phyloP scores from a whole-genome alignment of 2,888 invertebrate genomes.

The Hermaeophaga mercurialis region DNA sequence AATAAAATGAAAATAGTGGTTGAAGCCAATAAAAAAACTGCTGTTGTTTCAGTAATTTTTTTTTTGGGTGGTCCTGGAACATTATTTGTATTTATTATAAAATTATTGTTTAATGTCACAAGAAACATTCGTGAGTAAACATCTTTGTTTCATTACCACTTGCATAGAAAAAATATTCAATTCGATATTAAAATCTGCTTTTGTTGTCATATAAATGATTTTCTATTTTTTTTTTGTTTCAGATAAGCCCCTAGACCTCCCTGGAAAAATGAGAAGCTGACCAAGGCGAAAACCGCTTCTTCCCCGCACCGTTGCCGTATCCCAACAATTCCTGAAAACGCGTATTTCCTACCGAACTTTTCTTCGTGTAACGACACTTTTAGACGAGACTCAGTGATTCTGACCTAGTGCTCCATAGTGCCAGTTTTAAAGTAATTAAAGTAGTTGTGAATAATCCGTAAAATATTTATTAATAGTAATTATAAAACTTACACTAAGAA shows the following conservation, averaged over 20 bases:
- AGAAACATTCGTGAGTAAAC: no score
- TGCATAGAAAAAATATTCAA: not conserved
- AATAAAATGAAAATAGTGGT: no score
- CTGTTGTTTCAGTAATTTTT: no score
- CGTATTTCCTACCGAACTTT: not conserved
- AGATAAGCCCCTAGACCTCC: slow-evolving; percentile 29
- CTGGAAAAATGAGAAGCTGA: slow-evolving; percentile 39
- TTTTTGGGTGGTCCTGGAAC: no score
- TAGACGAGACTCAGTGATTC: slow-evolving; percentile 2
- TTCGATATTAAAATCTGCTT: not conserved
- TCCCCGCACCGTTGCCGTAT: slow-evolving; percentile 25
- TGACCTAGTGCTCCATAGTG: slow-evolving; percentile 22
- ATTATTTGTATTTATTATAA: no score
- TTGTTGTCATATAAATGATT: not conserved
- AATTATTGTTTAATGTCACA: no score
- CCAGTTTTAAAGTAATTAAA: slow-evolving; percentile 8
- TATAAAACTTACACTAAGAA: slow-evolving; percentile 8
- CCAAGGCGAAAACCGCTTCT: slow-evolving; percentile 34
- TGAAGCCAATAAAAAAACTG: no score
- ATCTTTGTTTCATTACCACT: no score
- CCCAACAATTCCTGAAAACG: slow-evolving; percentile 9
- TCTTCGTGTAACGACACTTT: slow-evolving; percentile 5
- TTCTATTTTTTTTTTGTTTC: slow-evolving; percentile 24
- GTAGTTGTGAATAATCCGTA: slow-evolving; percentile 16
- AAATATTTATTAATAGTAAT: slow-evolving; percentile 18